Percentiles rank a stretch among this genome's conserved stretches.
Evolutionary conservation across 2,888 invertebrate species (phyloP).

Genomic region (Strigamia crassipes): DNA sequence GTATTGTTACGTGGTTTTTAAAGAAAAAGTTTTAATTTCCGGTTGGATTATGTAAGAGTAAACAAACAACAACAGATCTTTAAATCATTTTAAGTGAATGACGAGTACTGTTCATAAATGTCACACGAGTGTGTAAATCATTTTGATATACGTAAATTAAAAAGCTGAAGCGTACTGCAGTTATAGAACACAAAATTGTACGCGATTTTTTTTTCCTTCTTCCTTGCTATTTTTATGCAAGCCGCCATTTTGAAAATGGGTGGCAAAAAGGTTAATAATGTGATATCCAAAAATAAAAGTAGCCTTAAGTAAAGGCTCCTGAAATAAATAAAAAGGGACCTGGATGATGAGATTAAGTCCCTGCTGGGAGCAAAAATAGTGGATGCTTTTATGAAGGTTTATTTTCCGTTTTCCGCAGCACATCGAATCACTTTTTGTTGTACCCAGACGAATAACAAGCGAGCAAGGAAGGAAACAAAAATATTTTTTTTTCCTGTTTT

Average conservation of each 20-base stretch:
- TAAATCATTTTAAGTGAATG: constrained; percentile 19
- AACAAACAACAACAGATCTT: constrained; percentile 8
- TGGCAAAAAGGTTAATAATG: background rate
- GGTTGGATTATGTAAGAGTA: background rate
- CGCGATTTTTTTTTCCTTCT: background rate
- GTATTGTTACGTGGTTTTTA: background rate
- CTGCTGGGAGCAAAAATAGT: constrained; percentile 31
- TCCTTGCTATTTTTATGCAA: background rate
- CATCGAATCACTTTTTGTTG: constrained; percentile 32
- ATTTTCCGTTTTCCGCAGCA: constrained; percentile 27
- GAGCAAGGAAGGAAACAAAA: constrained; percentile 26
- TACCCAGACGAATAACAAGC: constrained; percentile 34
- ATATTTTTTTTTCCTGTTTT: background rate
- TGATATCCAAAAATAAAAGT: constrained; percentile 4
- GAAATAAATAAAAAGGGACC: constrained; percentile 29
- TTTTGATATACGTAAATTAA: background rate
- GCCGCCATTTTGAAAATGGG: background rate
- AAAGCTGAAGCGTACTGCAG: background rate
- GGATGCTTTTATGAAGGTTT: constrained; percentile 32
- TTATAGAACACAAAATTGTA: background rate
- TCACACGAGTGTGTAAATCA: constrained; percentile 11
- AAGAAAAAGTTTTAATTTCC: background rate
- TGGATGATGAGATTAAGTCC: constrained; percentile 32
- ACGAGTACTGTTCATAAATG: constrained; percentile 12
- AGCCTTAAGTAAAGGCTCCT: constrained; percentile 19